phyloP scores from a whole-genome alignment of 2,797 vertebrate genomes.

The Artibeus lituratus region DNA sequence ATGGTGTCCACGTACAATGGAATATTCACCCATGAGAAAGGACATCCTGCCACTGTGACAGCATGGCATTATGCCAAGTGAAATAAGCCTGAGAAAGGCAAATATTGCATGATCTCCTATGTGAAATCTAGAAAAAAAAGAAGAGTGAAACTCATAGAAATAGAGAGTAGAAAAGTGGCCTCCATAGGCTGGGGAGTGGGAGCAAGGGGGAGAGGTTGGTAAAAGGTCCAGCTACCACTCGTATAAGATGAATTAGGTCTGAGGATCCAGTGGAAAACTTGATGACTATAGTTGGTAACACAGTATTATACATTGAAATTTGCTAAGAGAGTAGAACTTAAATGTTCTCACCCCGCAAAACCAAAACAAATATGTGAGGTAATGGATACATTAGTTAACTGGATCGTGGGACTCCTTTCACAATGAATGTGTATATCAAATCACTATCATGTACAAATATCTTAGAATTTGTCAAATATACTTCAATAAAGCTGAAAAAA shows the following conservation, averaged over 20 bases:
- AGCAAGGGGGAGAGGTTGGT: not conserved
- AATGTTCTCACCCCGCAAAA: not conserved
- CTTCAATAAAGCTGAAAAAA: not conserved
- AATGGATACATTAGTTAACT: not conserved
- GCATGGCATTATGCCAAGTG: not conserved
- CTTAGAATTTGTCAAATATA: not conserved
- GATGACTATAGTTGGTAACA: not conserved
- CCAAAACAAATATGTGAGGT: not conserved
- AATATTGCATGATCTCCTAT: not conserved
- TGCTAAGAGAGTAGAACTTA: not conserved
- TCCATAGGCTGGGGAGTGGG: not conserved
- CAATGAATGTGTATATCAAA: not conserved
- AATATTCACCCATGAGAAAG: not conserved
- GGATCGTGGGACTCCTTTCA: not conserved
- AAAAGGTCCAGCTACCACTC: not conserved
- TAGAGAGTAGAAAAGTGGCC: not conserved
- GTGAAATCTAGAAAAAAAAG: not conserved
- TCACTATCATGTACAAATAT: not conserved
- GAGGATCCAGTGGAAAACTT: not conserved
- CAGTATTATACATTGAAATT: not conserved
- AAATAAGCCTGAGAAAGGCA: not conserved
- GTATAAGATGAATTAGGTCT: not conserved
- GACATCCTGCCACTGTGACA: not conserved
- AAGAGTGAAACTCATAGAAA: not conserved
- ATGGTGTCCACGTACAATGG: not conserved